Conservation (phyloP, 1,140 invertebrate species). For the Coboldia fuscipes region DNA sequence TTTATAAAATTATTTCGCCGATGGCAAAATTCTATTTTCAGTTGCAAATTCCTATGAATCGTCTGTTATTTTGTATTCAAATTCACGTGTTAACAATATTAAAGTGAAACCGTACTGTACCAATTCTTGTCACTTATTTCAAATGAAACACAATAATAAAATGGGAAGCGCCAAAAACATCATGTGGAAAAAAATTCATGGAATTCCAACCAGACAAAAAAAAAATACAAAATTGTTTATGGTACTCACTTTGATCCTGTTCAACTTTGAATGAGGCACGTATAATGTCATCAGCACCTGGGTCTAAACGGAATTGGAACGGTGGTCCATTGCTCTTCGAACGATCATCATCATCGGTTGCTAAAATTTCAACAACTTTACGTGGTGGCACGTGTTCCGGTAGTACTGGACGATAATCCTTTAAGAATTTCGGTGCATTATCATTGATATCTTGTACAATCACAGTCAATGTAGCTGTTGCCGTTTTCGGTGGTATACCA, state of each 20-base stretch:
- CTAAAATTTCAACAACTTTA: slow-evolving; percentile 81
- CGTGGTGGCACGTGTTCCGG: slow-evolving; percentile 74
- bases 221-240: not conserved
- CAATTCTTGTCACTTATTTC: no score
- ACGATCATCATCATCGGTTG: slow-evolving; percentile 85
- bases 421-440: slow-evolving; percentile 74
- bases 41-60: no score
- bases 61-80: no score
- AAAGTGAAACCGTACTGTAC: no score
- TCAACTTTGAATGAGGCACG: slow-evolving; percentile 84
- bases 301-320: slow-evolving; percentile 81
- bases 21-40: no score
- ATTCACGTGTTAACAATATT: no score
- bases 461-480: slow-evolving; percentile 84
- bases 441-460: slow-evolving; percentile 95
- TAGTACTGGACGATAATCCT: slow-evolving; percentile 80
- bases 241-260: slow-evolving; percentile 67
- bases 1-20: no score
- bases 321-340: slow-evolving; percentile 88
- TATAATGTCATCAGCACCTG: slow-evolving; percentile 79
- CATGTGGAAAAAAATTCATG: no score
- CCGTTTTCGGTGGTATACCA: slow-evolving; percentile 80
- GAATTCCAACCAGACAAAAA: no score
- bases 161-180: no score
- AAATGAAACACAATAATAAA: no score